phyloP scores from a whole-genome alignment of 2,113 vertebrate species.

The Hippoglossus stenolepis region DNA sequence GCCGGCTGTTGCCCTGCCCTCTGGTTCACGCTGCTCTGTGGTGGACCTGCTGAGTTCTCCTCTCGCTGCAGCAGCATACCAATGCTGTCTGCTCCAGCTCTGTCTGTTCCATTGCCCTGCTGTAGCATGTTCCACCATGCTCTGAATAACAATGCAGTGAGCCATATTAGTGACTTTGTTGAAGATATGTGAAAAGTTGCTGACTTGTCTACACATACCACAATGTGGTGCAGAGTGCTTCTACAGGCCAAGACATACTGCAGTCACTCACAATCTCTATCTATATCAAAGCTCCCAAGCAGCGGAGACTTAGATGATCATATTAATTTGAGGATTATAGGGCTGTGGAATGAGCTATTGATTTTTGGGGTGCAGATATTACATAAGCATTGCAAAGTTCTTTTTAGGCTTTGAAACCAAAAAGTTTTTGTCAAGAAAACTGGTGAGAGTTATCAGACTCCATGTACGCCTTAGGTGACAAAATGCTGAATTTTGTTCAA shows the following conservation, averaged over 20 bases:
- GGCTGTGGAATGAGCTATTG: slow-evolving; percentile 68
- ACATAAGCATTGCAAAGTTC: slow-evolving; percentile 30
- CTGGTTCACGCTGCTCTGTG: slow-evolving; percentile 54
- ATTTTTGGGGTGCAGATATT: slow-evolving; percentile 54
- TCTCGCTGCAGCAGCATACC: slow-evolving; percentile 66
- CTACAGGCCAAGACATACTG: not conserved
- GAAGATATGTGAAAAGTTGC: slow-evolving; percentile 29
- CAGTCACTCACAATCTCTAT: slow-evolving; percentile 29
- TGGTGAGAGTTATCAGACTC: not conserved
- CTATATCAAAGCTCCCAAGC: slow-evolving; percentile 38
- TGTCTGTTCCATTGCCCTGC: slow-evolving; percentile 8
- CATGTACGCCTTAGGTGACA: not conserved
- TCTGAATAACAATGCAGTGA: slow-evolving; percentile 60
- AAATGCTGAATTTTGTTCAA: slow-evolving; percentile 4
- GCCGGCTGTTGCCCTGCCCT: slow-evolving; percentile 64
- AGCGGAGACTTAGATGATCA: slow-evolving; percentile 39
- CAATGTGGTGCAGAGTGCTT: not conserved
- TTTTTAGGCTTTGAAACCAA: slow-evolving; percentile 46
- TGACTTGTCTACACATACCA: slow-evolving; percentile 12
- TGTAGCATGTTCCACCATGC: slow-evolving; percentile 22
- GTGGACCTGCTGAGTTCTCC: slow-evolving; percentile 57
- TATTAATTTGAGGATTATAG: slow-evolving; percentile 67
- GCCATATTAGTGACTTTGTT: slow-evolving; percentile 52
- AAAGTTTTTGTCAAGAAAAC: slow-evolving; percentile 12
- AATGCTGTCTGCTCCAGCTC: slow-evolving; percentile 38